These are phyloP conservation scores for Papio anubis DNA, from an alignment of 2,113 vertebrate species.

Conservation along the genomic window DNA sequence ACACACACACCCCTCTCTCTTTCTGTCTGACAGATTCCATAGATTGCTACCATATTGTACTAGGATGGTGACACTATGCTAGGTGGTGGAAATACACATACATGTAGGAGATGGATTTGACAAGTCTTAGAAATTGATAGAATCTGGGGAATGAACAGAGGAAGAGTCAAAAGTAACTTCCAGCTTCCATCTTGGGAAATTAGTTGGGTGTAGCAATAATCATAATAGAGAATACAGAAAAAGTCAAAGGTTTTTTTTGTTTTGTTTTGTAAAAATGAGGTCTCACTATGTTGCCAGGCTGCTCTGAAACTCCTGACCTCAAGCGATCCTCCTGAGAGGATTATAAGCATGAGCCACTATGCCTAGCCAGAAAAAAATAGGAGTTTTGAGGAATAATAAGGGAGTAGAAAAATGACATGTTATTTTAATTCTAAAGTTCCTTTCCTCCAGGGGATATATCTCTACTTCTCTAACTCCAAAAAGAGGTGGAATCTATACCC, in stretches of 20 bases:
- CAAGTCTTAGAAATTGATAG: not conserved
- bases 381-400: not conserved
- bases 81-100: not conserved
- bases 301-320: no score
- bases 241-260: no score
- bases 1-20: not conserved
- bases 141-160: not conserved
- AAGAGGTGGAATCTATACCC: not conserved
- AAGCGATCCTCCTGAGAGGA: no score
- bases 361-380: not conserved
- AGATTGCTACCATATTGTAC: not conserved
- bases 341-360: no score
- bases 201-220: not conserved
- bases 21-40: not conserved
- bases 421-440: not conserved
- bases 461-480: not conserved
- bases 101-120: not conserved
- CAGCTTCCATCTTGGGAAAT: not conserved
- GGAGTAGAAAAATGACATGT: not conserved
- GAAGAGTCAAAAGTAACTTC: not conserved
- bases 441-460: not conserved
- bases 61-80: not conserved
- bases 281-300: no score
- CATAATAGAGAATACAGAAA: not conserved
- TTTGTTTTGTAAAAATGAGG: no score